Evolutionary conservation across 2,888 invertebrate genomes (phyloP), one percentile per base, ranked within the genome.

Genomic region (Pachydiplax longipennis): DNA sequence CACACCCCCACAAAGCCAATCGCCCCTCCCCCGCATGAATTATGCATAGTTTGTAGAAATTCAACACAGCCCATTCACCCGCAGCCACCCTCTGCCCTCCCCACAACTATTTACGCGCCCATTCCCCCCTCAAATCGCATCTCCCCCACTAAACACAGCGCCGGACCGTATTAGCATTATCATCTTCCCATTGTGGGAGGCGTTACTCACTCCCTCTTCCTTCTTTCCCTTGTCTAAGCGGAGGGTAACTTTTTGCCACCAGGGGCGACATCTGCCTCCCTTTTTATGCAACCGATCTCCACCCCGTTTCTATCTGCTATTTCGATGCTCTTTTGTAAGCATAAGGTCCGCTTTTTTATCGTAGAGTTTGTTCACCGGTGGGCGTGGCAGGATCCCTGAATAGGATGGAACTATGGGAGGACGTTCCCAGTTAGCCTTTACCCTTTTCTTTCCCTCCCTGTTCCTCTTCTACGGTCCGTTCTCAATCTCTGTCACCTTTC

Each of bases 31-130:
- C 81, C 81, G 37, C 87, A 87, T 87, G 87, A 87, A 87, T 87
- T 61, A 87, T 87, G 87, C 87, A 87, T 87, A 87, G 87, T 87
- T 87, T 87, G 87, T 61, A 87, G 87, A 87, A 87, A 87, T 87
- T 87, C 87, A 61, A 65, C 87, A 10, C 61, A 37, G 4, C 61
- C 87, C 73, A 73, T 73, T 65, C 35, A 37, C 22, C 37, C 35
- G 35, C 58, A 22, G 81, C n/a, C 37, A 44, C 40, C 37, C 40
- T 81, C 81, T 80, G 15, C 80, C 80, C 83, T 25, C 83, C 58
- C 61, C 61, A 8, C 35, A 61, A 31, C 61, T 48, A 15, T 22
- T 83, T 53, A 53, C 87, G 35, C 22, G 12, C 37, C 37, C 37
- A 37, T 37, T 37, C 5, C 37, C 61, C 87, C 83, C 12, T n/a